phyloP scores from a whole-genome alignment of 2,797 vertebrate species.

The Urosaurus nigricauda region DNA sequence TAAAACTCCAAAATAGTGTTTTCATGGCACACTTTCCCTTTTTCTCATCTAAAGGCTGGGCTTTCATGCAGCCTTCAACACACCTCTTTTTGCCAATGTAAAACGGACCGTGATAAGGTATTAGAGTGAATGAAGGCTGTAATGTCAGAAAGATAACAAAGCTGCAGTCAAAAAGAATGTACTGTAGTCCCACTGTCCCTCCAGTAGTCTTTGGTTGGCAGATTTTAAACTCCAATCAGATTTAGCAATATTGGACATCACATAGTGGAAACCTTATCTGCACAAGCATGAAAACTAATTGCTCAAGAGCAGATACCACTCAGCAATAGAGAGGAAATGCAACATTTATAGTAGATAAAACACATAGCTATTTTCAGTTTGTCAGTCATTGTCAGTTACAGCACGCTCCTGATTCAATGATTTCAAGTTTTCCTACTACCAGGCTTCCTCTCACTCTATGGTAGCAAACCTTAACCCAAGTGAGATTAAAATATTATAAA shows the following conservation, averaged over 20 bases:
- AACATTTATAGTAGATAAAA: background rate
- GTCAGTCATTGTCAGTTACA: background rate
- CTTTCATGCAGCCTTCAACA: no score
- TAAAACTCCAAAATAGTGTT: no score
- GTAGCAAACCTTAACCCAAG: background rate
- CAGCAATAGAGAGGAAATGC: slow-evolving; percentile 1
- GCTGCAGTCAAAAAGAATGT: no score
- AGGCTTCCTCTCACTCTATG: background rate
- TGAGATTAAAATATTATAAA: background rate
- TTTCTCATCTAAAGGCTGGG: no score
- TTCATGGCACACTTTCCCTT: no score
- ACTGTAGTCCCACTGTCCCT: no score
- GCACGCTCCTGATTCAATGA: background rate
- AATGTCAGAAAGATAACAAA: no score
- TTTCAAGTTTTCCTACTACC: background rate
- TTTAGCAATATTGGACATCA: background rate
- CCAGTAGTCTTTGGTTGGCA: background rate
- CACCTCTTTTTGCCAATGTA: no score
- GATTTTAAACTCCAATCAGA: background rate
- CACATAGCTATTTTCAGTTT: background rate
- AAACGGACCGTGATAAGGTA: no score
- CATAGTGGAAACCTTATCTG: background rate
- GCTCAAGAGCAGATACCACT: background rate
- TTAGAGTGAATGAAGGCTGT: no score
- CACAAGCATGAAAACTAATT: background rate